phyloP scores from a whole-genome alignment of 1,140 invertebrate species.

The Pachyrhynchus sulphureomaculatus region DNA sequence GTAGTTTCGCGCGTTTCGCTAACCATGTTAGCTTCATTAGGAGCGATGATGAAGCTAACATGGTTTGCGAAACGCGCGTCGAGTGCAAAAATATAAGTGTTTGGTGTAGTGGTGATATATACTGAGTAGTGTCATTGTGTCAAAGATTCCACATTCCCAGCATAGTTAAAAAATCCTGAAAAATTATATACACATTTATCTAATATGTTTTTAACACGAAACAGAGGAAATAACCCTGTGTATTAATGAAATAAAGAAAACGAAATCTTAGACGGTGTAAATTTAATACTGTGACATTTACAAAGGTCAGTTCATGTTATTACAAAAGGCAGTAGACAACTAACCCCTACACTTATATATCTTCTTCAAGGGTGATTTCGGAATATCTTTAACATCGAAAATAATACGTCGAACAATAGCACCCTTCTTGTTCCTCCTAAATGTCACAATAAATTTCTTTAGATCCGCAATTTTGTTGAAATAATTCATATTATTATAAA shows the following conservation, averaged over 20 bases:
- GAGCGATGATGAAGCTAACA: no score
- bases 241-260: slow-evolving; percentile 18
- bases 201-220: no score
- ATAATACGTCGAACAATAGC: slow-evolving; percentile 34
- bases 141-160: no score
- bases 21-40: no score
- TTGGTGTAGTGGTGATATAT: no score
- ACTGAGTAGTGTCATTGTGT: no score
- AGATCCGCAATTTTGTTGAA: slow-evolving; percentile 30
- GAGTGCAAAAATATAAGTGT: no score
- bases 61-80: no score
- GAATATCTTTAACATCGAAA: slow-evolving; percentile 37
- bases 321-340: slow-evolving; percentile 40
- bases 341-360: slow-evolving; percentile 40
- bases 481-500: slow-evolving; percentile 32
- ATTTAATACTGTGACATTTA: slow-evolving; percentile 36
- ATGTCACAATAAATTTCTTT: slow-evolving; percentile 32
- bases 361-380: slow-evolving; percentile 42
- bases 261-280: background rate
- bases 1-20: no score
- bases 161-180: no score
- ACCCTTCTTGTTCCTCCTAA: slow-evolving; percentile 28
- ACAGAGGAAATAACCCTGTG: no score
- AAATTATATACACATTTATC: no score
- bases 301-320: slow-evolving; percentile 39